Base-by-base conservation (phyloP, 2,797 vertebrate species). In the Tinamus major region DNA sequence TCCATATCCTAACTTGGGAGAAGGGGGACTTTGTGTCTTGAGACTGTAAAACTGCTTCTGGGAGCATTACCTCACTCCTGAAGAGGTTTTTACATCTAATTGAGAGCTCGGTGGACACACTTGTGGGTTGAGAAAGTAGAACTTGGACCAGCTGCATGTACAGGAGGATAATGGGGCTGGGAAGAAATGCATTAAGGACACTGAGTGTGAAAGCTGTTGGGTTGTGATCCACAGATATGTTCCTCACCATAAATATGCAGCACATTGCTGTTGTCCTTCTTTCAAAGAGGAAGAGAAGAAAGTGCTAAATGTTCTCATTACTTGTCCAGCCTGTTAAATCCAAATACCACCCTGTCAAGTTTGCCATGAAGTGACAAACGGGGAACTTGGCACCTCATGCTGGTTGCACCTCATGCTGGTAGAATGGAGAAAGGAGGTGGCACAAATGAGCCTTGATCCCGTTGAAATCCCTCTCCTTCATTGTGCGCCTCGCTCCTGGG, bases 61-160 rank as follows among this genome's bases (percentile, higher is more conserved):
- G 61, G 71, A 93, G 79, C 78, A 90, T 82, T 71, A 49, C 68
- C 62, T 94, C 49, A 5, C 68, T 90, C 48, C 71, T 79, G 39
- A 85, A 83, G 86, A 90, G 88, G 61, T 42, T 93, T 93, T 87
- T 83, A 18, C 91, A 39, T 49, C 65, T 93, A 78, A 87, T 1
- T 75, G 86, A 87, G 26, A 87, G 87, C 83, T 92, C 84, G 80
- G 49, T 1, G 1, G 77, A 92, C 67, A 8, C 44, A 91, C 82
- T n/a, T n/a, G 35, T 7, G 17, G 12, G 44, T 11, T 85, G 58
- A 71, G 71, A 79, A 87, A 89, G 77, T 9, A 79, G 59, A 87
- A 29, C 71, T 67, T 29, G 53, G 56, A 42, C 51, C 39, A 31
- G 13, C 33, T 27, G 15, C 1, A 0, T 8, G 13, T 49, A 29